Percentiles rank a stretch among this genome's conserved stretches.
These are phyloP conservation scores for Pimpla rufipes DNA, from an alignment of 2,888 invertebrate genomes.

Conservation along the genomic window DNA sequence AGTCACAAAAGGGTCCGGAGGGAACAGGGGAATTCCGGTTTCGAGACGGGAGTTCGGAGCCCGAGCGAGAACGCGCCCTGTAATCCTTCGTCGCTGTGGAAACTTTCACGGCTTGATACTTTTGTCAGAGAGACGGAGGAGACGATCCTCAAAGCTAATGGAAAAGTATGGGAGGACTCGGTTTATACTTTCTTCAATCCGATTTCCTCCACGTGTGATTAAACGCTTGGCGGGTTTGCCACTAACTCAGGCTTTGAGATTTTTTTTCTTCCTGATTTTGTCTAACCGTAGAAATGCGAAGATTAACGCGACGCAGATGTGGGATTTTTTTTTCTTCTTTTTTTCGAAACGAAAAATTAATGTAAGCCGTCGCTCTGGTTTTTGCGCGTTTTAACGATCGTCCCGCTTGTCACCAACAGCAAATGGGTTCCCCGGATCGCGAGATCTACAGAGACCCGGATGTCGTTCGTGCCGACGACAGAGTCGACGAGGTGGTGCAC, in stretches of 20 bases:
- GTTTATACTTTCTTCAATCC: slow-evolving; percentile 26
- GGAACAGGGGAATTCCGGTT: slow-evolving; percentile 66
- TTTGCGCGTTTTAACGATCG: neutral
- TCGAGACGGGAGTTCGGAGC: slow-evolving; percentile 3
- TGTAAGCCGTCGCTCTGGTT: neutral
- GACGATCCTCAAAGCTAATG: slow-evolving; percentile 27
- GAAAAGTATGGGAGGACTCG: slow-evolving; percentile 15
- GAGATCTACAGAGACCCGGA: slow-evolving; percentile 91
- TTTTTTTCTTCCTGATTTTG: neutral
- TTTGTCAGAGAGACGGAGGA: slow-evolving; percentile 45
- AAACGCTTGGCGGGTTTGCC: slow-evolving; percentile 5
- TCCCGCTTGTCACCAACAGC: slow-evolving; percentile 46
- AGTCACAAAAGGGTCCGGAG: slow-evolving; percentile 61
- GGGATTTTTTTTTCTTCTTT: neutral
- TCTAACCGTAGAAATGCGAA: neutral
- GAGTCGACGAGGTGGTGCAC: slow-evolving; percentile 85
- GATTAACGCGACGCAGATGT: neutral
- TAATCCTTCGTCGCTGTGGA: slow-evolving; percentile 53
- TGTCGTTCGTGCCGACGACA: slow-evolving; percentile 89
- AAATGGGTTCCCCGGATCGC: slow-evolving; percentile 90
- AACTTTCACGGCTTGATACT: slow-evolving; percentile 49
- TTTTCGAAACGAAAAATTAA: neutral
- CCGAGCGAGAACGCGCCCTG: slow-evolving; percentile 30
- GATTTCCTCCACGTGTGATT: slow-evolving; percentile 15
- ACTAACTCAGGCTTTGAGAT: slow-evolving; percentile 42